Evolutionary conservation across 2,888 invertebrate genomes (phyloP), one percentile per base, ranked within the genome.

Genomic region (Hartigia nigra): DNA sequence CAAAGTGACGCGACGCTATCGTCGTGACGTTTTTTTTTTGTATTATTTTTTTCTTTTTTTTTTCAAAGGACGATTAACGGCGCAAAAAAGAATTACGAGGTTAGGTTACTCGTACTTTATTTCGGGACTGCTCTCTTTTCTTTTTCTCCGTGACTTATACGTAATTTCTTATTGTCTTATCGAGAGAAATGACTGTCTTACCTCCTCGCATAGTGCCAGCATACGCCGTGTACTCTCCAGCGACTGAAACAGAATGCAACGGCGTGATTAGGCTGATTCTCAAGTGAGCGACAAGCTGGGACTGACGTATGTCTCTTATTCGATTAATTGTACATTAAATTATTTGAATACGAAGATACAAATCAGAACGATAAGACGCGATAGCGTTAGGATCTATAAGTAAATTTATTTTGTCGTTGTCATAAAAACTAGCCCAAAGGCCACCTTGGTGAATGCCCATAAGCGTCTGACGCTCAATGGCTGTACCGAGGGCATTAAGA

Each of bases 141-240:
- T 55, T 2, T 55, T 55, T 55, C 23, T 55, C 23, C 14, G 0
- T 55, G 23, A 55, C 2, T 55, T 55, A 55, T 55, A 9, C 1
- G 5, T 39, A 23, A 4, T 9, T 23, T 55, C 9, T 39, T 39
- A 55, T 55, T 55, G 5, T 55, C 23, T 5, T 55, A 55, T 23
- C 9, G 23, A 4, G 39, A 55, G 39, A 31, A 69, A 32, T 12
- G 81, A 81, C 77, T 85, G 88, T 93, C 95, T 95, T 94, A 97
- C 97, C 96, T 98, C 98, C 93, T 98, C 98, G 92, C 97, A 97
- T 93, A 97, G 94, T 87, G 95, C 94, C 94, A 97, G 94, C 98
- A 98, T 98, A 88, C 97, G 97, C 90, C 98, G 94, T 84, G 97
- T 98, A 90, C 97, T 96, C 92, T 97, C 97, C 95, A 98, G 92